These are phyloP conservation scores for Choristoneura rosaceana DNA, from an alignment of 2,888 invertebrate species.

Conservation along the genomic window DNA sequence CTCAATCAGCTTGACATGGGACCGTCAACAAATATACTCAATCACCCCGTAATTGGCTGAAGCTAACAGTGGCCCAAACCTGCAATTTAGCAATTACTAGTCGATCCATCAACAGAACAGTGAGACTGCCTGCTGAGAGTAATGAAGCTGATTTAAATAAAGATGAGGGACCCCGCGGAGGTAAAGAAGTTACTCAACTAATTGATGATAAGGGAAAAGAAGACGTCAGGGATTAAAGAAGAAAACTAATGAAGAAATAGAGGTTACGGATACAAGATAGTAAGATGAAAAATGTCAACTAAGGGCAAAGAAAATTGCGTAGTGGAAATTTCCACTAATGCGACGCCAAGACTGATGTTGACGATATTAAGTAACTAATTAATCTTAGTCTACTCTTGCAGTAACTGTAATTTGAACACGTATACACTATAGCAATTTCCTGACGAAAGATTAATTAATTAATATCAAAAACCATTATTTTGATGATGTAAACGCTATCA, in stretches of 20 bases:
- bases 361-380: not conserved
- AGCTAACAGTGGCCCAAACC: conserved; percentile 27
- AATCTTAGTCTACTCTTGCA: not conserved
- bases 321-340: not conserved
- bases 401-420: not conserved
- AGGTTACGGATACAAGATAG: not conserved
- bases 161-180: conserved; percentile 28
- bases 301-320: not conserved
- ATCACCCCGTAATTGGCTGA: conserved; percentile 33
- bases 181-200: conserved; percentile 11
- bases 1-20: conserved; percentile 10
- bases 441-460: not conserved
- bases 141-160: conserved; percentile 39
- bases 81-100: conserved; percentile 39
- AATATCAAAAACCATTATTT: not conserved
- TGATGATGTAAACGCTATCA: not conserved
- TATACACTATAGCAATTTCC: not conserved
- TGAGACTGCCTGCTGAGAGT: conserved; percentile 18
- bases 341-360: not conserved
- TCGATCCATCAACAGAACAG: conserved; percentile 25
- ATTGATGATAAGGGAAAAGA: conserved; percentile 15
- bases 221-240: not conserved
- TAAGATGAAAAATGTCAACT: not conserved
- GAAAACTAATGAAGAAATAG: not conserved
- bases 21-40: conserved; percentile 21